Evolutionary conservation across 2,113 vertebrate species (phyloP).

Genomic region (Henicopernis longicauda): DNA sequence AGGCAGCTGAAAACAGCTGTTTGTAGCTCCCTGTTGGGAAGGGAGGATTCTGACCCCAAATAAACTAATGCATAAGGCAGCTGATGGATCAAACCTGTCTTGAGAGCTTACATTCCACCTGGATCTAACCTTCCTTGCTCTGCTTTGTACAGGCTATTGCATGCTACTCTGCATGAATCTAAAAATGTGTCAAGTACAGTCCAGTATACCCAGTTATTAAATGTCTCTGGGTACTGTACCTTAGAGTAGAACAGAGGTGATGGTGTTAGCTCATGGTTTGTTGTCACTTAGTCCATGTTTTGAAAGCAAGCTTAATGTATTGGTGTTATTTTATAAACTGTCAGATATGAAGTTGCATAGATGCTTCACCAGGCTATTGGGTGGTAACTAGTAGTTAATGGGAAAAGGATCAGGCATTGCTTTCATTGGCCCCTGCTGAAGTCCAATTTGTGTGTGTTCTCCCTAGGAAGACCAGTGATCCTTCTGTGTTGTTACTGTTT

Average conservation of each 20-base stretch:
- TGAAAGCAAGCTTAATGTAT: not conserved
- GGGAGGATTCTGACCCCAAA: not conserved
- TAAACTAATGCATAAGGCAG: not conserved
- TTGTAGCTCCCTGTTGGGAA: not conserved
- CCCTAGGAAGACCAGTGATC: not conserved
- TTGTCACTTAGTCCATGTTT: not conserved
- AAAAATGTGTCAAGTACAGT: not conserved
- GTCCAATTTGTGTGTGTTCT: accelerated
- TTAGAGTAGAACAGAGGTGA: not conserved
- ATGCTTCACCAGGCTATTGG: not conserved
- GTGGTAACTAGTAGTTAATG: not conserved
- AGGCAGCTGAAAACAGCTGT: not conserved
- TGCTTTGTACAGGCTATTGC: not conserved
- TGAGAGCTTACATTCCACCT: not conserved
- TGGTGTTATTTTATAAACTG: not conserved
- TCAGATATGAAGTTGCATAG: not conserved
- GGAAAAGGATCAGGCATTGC: not conserved
- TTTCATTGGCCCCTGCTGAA: not conserved
- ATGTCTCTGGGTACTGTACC: not conserved
- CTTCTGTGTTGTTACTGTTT: not conserved
- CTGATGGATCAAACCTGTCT: not conserved
- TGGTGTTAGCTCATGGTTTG: not conserved
- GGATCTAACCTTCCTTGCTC: not conserved
- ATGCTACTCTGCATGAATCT: not conserved
- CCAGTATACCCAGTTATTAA: not conserved